Evolutionary conservation across 2,797 vertebrate species (phyloP), one percentile per base, ranked within the genome.

Genomic region (Phalanger gymnotis): DNA sequence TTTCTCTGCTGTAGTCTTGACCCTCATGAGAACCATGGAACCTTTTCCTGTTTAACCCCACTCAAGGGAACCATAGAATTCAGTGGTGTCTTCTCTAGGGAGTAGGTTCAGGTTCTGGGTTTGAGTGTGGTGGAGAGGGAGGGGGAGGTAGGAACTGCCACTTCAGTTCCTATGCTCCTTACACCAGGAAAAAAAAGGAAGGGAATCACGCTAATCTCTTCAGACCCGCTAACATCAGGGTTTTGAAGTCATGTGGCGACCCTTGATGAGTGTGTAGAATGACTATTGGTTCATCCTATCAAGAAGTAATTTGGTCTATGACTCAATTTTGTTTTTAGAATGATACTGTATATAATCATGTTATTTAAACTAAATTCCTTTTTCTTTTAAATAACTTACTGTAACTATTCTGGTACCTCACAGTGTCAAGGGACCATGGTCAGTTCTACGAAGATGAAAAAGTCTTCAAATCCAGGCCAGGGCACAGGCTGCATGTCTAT

Each of bases 291-390:
- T 73, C 61, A 40, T 52, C 53, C 53, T 28, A 16, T 55, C 57
- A 93, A 89, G 93, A 95, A 31, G 53, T 34, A 12, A 54, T 34
- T 47, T 61, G n/a, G 25, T 90, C 92, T 55, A 57, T 91, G 52
- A n/a, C 81, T 94, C 93, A 51, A 3, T 93, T 16, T 90, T 94
- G 94, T 92, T 93, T 94, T 89, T 40, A 16, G 2, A 51, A 28
- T 40, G 5, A 55, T 55, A 34, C 28, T n/a, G 51, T 12, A 12
- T 66, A 40, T 92, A 58, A 55, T 19, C 6, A 22, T 92, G 10
- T 52, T 81, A 2, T 94, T 96, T 93, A 93, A 54, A 93, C 55
- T 87, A 93, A 90, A 52, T 93, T 58, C 90, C 30, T 54, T 90
- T 73, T 30, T 3, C n/a, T 94, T 93, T 96, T 47, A 66, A 91